Evolutionary conservation across 2,888 invertebrate species (phyloP), one percentile per base, ranked within the genome.

Genomic region (Eupsilia transversa): DNA sequence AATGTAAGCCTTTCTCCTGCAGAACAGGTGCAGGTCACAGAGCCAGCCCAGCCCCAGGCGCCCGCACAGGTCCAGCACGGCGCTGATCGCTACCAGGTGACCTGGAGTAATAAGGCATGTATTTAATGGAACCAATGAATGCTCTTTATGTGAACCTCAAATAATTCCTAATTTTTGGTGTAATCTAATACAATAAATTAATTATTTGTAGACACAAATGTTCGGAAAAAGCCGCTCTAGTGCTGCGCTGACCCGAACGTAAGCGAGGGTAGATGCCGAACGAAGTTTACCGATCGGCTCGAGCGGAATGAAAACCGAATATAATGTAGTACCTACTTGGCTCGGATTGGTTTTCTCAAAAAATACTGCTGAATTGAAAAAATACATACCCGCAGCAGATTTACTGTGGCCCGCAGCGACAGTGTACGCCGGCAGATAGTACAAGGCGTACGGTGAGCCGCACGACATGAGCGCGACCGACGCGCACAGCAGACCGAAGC

Each of bases 401-500:
- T 97, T 97, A 43, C 95, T 96, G 79, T 97, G 97, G 57, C 98
- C 98, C 1, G 95, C 96, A 0, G 97, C 97, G 56, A 97, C 97
- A 0, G 98, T 97, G 88, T 98, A 98, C 0, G 98, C 98, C 0
- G 98, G 98, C 60, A 98, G 93, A 88, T 98, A 98, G 92, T 98
- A 98, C 5, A 98, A 92, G 89, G 98, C 97, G 91, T 98, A 98
- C 0, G 98, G 98, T 6, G 98, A 98, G 20, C 98, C 98, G 35
- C 98, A 97, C 0, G 98, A 98, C 97, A 98, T 98, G 4, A 98
- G 96, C 1, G 97, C 97, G 17, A 98, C 98, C 0, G 98, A 98
- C 3, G 97, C 95, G 77, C 97, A 97, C 93, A 98, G 97, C 83
- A 98, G 94, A 10, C 98, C 97, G 89, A 98, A 98, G 7, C 97